Conservation (phyloP, 2,113 vertebrate genomes). For the Gallinago jamesoni region DNA sequence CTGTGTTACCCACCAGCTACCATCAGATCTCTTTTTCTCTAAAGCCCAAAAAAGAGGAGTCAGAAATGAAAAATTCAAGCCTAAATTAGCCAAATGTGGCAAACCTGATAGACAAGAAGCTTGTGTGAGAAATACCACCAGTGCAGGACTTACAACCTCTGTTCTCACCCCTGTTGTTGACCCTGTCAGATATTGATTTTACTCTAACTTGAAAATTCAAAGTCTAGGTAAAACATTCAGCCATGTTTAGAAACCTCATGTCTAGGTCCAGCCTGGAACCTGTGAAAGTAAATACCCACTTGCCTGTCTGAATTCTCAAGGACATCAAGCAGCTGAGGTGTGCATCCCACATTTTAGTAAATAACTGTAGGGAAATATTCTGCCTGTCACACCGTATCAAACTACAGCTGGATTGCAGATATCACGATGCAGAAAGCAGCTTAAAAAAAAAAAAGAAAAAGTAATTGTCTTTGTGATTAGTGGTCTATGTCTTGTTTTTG, state of each 20-base stretch:
- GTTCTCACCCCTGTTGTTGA: not conserved
- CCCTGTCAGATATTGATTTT: not conserved
- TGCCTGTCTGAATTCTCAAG: not conserved
- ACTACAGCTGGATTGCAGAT: not conserved
- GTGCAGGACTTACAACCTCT: not conserved
- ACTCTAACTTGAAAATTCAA: not conserved
- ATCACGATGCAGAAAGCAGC: not conserved
- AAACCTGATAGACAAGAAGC: not conserved
- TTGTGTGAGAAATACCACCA: not conserved
- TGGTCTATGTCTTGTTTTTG: not conserved
- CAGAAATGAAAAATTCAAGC: conserved; percentile 30
- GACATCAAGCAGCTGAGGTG: not conserved
- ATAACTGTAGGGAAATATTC: not conserved
- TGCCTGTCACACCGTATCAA: fast-evolving
- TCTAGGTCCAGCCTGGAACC: not conserved
- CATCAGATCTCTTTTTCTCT: conserved; percentile 1
- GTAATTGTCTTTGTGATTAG: not conserved
- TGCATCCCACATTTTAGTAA: not conserved
- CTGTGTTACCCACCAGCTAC: not conserved
- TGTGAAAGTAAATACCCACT: not conserved
- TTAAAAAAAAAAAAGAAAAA: not conserved
- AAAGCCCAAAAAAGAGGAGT: not conserved
- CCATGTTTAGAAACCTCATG: not conserved
- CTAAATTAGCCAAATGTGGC: conserved; percentile 9
- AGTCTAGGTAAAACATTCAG: not conserved